Base-by-base conservation (phyloP, 2,113 vertebrate genomes). In the Elephas maximus region DNA sequence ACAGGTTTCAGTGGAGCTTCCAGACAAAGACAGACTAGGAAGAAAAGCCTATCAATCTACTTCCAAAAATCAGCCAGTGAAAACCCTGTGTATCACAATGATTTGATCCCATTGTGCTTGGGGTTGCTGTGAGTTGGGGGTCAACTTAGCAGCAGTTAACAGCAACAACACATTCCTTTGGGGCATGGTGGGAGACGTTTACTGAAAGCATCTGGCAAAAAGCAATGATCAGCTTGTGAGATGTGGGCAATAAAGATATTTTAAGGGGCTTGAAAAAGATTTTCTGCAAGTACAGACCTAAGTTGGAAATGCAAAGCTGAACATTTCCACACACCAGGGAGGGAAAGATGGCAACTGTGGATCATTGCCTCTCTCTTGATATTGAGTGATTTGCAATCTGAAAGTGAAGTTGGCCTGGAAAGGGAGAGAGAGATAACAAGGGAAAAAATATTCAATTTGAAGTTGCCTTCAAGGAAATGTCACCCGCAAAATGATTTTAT, bases 401-500 rank as follows among this genome's bases (percentile, higher is more conserved):
- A 65, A 69, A 71, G 90, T 51, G 51, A 97, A 98, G 96, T 84
- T 92, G 95, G 93, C 63, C 71, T 78, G 96, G 93, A 80, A 96
- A 98, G 96, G 96, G 92, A 97, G 97, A 97, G 87, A 91, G 97
- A 98, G 96, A 98, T 98, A 98, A 98, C 95, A 97, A 98, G 88
- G 90, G 91, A 87, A 81, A 90, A 95, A 98, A 98, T 98, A 98
- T 97, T 98, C 98, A 98, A 97, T 98, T 98, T 98, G 97, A 98
- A 98, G 97, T 98, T 98, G 95, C 97, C 97, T 98, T 98, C 94
- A 98, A 98, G 97, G 97, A 96, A 97, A 97, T 96, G 96, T 96
- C 96, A 86, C 93, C 98, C 97, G 0, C 94, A 97, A 98, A 97
- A 98, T 98, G 98, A 95, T 97, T 97, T 98, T 98, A 84, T 95